Percentiles rank a stretch among this genome's conserved stretches.
These are phyloP conservation scores for Hydropsyche tenuis DNA, from an alignment of 1,140 invertebrate genomes.

Conservation along the genomic window DNA sequence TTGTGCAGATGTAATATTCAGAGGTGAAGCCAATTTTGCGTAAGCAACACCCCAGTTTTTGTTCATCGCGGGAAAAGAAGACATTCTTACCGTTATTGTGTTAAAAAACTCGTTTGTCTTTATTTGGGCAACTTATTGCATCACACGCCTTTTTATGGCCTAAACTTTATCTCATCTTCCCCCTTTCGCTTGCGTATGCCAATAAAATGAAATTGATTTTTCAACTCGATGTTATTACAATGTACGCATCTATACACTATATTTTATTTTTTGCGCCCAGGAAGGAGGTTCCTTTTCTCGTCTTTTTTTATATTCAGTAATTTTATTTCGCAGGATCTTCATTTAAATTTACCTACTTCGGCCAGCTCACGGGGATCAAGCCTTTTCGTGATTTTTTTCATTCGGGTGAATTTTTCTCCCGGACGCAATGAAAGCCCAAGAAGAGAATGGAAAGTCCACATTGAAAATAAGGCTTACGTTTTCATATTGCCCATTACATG, in stretches of 20 bases:
- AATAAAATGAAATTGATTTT: conserved; percentile 26
- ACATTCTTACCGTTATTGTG: conserved; percentile 18
- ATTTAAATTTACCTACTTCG: conserved; percentile 37
- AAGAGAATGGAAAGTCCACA: conserved; percentile 13
- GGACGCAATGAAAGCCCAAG: conserved; percentile 28
- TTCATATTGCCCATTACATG: conserved; percentile 39
- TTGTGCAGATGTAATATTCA: too few species aligned
- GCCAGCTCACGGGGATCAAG: conserved; percentile 6
- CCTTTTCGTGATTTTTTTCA: conserved; percentile 23
- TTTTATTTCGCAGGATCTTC: conserved; percentile 29
- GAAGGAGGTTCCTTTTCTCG: background rate
- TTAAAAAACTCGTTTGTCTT: conserved; percentile 26
- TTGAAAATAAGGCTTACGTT: conserved; percentile 37
- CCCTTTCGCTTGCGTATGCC: conserved; percentile 22
- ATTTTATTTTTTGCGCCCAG: too few species aligned
- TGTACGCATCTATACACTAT: too few species aligned
- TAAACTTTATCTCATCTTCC: conserved; percentile 27
- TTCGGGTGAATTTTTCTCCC: conserved; percentile 2
- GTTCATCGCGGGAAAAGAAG: background rate
- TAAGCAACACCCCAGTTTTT: background rate
- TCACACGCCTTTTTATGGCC: conserved; percentile 12
- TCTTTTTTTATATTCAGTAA: background rate
- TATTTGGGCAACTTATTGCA: conserved; percentile 26
- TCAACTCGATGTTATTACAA: conserved; percentile 11
- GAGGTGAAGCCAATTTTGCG: too few species aligned